These are phyloP conservation scores for Scaptomyza cyrtandrae DNA, from an alignment of 2,888 invertebrate genomes.

Conservation along the genomic window DNA sequence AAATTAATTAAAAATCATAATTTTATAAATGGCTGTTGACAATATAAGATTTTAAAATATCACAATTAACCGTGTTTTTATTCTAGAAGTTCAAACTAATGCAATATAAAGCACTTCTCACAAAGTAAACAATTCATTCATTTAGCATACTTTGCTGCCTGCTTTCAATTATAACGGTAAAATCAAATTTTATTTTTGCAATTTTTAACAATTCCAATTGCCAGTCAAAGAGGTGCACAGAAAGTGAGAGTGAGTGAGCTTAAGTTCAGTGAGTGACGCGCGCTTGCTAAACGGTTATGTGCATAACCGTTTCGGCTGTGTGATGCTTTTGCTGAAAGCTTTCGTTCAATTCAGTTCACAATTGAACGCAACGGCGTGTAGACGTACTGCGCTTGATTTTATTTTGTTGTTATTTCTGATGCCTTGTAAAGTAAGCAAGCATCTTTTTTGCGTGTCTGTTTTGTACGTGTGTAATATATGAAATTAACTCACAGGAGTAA, in stretches of 20 bases:
- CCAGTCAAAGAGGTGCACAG: background rate
- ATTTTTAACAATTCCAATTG: background rate
- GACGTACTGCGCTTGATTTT: constrained; percentile 40
- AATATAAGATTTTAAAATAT: constrained; percentile 1
- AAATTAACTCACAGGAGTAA: constrained; percentile 39
- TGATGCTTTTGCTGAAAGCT: constrained; percentile 16
- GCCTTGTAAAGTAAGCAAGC: constrained; percentile 27
- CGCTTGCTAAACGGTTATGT: constrained; percentile 10
- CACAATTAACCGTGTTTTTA: background rate
- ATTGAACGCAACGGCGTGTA: constrained; percentile 34
- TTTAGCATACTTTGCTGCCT: constrained; percentile 10
- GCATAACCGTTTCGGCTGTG: constrained; percentile 43
- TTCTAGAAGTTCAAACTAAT: background rate
- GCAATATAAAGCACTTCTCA: background rate
- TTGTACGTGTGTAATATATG: constrained; percentile 58
- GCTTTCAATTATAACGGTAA: background rate
- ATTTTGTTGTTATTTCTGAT: constrained; percentile 6
- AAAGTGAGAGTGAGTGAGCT: background rate
- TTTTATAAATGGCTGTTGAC: constrained; percentile 8
- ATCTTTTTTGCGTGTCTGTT: constrained; percentile 38
- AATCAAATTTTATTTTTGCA: background rate
- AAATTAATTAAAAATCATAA: background rate
- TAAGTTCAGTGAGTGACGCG: constrained; percentile 24
- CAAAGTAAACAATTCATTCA: background rate
- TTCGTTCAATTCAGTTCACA: constrained; percentile 55